Percentiles rank a stretch among this genome's conserved stretches.
These are phyloP conservation scores for Aphrocallistes beatrix DNA, from an alignment of 37 sponge, comb jelly and placozoan genomes.

Conservation along the genomic window DNA sequence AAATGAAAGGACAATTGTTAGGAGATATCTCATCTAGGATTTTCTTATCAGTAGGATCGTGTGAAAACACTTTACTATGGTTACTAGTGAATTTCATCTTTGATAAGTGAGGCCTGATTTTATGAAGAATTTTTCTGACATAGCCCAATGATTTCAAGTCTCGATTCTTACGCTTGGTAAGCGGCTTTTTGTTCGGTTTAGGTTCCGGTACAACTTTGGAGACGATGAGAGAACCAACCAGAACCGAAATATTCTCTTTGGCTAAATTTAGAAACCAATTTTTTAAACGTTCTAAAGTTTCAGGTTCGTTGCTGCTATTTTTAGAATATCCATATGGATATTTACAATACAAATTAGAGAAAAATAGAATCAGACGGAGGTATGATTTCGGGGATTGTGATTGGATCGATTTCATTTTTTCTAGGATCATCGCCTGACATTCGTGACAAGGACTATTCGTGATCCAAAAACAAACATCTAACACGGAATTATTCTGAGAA, in stretches of 20 bases:
- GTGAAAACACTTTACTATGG: too few species aligned
- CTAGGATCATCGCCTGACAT: background rate
- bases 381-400: background rate
- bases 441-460: background rate
- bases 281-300: background rate
- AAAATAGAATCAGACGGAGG: background rate
- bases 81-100: too few species aligned
- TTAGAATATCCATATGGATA: background rate
- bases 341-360: background rate
- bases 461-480: background rate
- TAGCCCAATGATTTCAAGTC: too few species aligned
- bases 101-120: too few species aligned
- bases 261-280: background rate
- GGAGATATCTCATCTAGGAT: too few species aligned
- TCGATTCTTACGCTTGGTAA: too few species aligned
- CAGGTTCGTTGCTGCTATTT: background rate
- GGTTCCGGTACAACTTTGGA: background rate
- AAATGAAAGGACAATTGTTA: too few species aligned
- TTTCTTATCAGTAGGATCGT: too few species aligned
- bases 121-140: too few species aligned
- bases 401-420: background rate
- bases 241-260: background rate
- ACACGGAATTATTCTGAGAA: too few species aligned
- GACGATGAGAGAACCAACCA: background rate
- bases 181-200: too few species aligned